A percentile compares a stretch with the other conserved stretches of the same genome.
Conservation (phyloP, 2,113 vertebrate genomes). For the Alces alces region DNA sequence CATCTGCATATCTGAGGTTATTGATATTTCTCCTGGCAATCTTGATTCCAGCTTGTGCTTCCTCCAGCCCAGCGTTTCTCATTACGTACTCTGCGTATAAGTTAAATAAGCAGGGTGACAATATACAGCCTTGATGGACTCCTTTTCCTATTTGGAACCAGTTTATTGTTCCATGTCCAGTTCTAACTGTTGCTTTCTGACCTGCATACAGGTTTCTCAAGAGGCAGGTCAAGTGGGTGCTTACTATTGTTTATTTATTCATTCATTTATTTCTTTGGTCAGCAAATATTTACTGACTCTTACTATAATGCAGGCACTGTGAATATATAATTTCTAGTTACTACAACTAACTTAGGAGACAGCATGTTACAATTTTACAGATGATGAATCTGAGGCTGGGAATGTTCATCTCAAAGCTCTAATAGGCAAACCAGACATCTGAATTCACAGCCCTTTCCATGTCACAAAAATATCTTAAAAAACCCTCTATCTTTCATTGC, state of each 20-base stretch:
- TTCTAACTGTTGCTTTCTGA: too few species aligned
- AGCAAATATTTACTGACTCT: neutral
- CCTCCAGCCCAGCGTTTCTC: too few species aligned
- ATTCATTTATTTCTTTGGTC: neutral
- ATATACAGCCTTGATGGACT: too few species aligned
- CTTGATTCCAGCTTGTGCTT: too few species aligned
- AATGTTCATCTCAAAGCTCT: neutral
- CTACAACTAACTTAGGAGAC: neutral
- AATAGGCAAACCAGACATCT: neutral
- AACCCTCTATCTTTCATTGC: neutral
- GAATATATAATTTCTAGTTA: neutral
- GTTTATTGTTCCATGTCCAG: too few species aligned
- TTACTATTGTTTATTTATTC: neutral
- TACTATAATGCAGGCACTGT: neutral
- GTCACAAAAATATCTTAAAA: neutral
- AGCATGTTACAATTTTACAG: neutral
- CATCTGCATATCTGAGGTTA: too few species aligned
- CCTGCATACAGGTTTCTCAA: too few species aligned
- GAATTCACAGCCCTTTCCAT: neutral
- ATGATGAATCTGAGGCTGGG: neutral
- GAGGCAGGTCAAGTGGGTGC: neutral
- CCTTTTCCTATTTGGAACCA: too few species aligned
- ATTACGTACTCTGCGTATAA: too few species aligned
- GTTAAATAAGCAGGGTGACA: too few species aligned
- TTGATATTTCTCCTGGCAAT: too few species aligned